These are phyloP conservation scores for Sandelia bainsii DNA, from an alignment of 2,797 vertebrate species.

Conservation along the genomic window DNA sequence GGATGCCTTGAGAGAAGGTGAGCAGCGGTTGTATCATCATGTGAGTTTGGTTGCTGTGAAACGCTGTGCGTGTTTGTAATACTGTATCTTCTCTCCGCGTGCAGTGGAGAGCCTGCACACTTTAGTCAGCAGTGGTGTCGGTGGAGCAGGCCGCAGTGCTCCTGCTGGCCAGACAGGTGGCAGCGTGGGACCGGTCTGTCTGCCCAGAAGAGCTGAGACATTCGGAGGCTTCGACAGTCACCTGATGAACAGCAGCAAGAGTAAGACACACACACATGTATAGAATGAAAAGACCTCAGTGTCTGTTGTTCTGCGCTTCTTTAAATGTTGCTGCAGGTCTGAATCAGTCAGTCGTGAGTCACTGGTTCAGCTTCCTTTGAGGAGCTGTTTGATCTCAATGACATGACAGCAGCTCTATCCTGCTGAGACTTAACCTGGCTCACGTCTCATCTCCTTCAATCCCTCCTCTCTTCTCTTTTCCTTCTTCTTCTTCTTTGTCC, in stretches of 20 bases:
- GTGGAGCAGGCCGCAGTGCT: constrained; percentile 75
- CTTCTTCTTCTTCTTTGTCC: constrained; percentile 28
- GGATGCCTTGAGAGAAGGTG: constrained; percentile 90
- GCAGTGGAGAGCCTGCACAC: constrained; percentile 89
- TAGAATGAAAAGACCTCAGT: neutral
- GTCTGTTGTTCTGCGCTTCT: neutral
- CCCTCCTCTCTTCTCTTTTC: neutral
- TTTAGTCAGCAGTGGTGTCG: constrained; percentile 85
- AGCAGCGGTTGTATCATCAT: constrained; percentile 7
- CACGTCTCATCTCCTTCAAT: neutral
- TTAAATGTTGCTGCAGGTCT: neutral
- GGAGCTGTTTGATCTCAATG: too few species aligned
- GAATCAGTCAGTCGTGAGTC: neutral
- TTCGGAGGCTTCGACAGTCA: constrained; percentile 96
- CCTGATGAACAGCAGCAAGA: constrained; percentile 91
- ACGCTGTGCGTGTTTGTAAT: neutral
- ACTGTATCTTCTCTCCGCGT: neutral
- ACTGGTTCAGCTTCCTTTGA: neutral
- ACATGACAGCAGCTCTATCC: neutral
- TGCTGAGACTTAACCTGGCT: neutral
- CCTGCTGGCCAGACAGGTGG: constrained; percentile 78
- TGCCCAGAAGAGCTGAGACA: constrained; percentile 93
- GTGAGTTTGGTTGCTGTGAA: neutral
- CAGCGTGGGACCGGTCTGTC: constrained; percentile 85
- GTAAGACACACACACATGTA: constrained; percentile 70